Evolutionary conservation across 2,113 vertebrate species (phyloP).

Genomic region (Catharus bicknelli): DNA sequence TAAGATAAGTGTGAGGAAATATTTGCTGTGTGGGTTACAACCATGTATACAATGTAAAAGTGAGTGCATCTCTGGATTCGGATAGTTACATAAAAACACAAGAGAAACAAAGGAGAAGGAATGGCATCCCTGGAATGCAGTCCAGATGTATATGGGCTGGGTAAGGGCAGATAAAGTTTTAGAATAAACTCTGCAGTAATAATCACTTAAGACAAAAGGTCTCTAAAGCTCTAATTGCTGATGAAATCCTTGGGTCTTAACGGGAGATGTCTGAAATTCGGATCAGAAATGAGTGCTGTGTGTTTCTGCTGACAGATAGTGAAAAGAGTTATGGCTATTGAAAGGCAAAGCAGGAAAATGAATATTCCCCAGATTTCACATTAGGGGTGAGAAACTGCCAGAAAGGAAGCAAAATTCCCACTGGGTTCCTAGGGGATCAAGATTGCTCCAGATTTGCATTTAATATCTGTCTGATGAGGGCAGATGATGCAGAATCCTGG

Average conservation of each 20-base stretch:
- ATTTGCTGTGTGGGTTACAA: slow-evolving; percentile 56
- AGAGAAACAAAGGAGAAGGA: slow-evolving; percentile 58
- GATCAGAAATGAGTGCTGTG: slow-evolving; percentile 3
- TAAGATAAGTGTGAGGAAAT: slow-evolving; percentile 54
- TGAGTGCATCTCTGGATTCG: slow-evolving; percentile 50
- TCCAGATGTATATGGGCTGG: slow-evolving; percentile 64
- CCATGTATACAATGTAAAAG: slow-evolving; percentile 58
- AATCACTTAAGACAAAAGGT: slow-evolving; percentile 64
- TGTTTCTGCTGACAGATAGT: slow-evolving; percentile 30
- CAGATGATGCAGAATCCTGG: not conserved
- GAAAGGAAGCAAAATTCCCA: not conserved
- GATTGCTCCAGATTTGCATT: not conserved
- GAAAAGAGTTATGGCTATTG: not conserved
- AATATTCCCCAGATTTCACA: not conserved
- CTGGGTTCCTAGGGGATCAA: not conserved
- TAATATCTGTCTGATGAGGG: not conserved
- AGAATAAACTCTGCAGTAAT: slow-evolving; percentile 60
- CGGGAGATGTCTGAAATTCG: slow-evolving; percentile 10
- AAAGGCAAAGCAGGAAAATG: not conserved
- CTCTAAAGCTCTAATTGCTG: slow-evolving; percentile 60
- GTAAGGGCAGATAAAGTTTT: slow-evolving; percentile 61
- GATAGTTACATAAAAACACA: slow-evolving; percentile 59
- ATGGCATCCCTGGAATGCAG: slow-evolving; percentile 65
- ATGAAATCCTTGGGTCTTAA: slow-evolving; percentile 37
- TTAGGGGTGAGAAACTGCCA: not conserved